A percentile compares a stretch with the other conserved stretches of the same genome.
Evolutionary conservation across 2,888 invertebrate species (phyloP).

Genomic region (Laothoe populi): DNA sequence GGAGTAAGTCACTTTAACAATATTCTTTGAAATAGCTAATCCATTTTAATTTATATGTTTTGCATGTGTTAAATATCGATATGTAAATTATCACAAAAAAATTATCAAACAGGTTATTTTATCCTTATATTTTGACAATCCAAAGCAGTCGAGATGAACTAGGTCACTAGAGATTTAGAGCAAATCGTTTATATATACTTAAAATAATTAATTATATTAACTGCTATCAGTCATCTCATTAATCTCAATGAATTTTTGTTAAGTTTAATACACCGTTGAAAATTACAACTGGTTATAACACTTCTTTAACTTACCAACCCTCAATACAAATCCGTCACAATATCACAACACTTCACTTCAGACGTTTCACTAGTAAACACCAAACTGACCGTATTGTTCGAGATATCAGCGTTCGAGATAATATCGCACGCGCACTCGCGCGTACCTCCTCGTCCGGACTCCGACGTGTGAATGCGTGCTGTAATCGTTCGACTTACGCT

Average conservation of each 20-base stretch:
- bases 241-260: too few species aligned
- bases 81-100: background rate
- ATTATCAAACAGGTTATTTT: background rate
- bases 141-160: background rate
- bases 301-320: background rate
- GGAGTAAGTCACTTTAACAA: background rate
- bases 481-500: slow-evolving; percentile 12
- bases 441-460: background rate
- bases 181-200: background rate
- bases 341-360: slow-evolving; percentile 12
- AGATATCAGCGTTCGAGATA: slow-evolving; percentile 4
- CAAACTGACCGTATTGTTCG: slow-evolving; percentile 20
- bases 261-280: background rate
- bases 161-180: background rate
- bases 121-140: background rate
- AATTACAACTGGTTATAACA: too few species aligned
- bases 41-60: background rate
- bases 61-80: background rate
- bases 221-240: background rate
- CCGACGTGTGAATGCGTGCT: slow-evolving; percentile 19
- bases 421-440: slow-evolving; percentile 2
- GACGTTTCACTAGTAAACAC: slow-evolving; percentile 23
- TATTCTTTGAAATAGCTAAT: background rate
- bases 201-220: background rate
- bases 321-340: slow-evolving; percentile 6